These are phyloP conservation scores for Sphinx pinastri DNA, from an alignment of 2,888 invertebrate species.

Conservation along the genomic window DNA sequence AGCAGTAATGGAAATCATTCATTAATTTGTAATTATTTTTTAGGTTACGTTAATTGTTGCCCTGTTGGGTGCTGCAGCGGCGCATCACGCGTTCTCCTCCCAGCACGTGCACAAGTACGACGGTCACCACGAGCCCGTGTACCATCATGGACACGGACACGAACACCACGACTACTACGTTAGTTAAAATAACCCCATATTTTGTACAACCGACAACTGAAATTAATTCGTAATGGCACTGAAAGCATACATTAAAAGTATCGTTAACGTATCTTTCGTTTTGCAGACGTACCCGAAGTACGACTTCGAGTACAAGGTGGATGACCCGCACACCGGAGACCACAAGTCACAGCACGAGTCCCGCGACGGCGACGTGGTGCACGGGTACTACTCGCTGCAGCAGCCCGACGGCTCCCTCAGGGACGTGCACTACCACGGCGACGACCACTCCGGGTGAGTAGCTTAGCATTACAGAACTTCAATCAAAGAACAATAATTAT, in stretches of 20 bases:
- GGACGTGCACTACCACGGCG: conserved; percentile 77
- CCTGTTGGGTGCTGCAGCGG: conserved; percentile 35
- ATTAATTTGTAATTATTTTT: not conserved
- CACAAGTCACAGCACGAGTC: conserved; percentile 75
- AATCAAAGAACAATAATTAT: not conserved
- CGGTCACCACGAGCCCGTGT: conserved; percentile 45
- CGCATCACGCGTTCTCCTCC: conserved; percentile 49
- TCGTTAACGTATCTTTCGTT: not conserved
- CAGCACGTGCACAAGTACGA: conserved; percentile 50
- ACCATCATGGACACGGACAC: conserved; percentile 35
- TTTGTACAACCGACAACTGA: too few species aligned
- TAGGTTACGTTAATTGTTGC: conserved; percentile 35
- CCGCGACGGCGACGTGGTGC: conserved; percentile 74
- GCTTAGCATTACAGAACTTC: not conserved
- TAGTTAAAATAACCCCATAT: conserved; percentile 1
- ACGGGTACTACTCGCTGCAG: conserved; percentile 63
- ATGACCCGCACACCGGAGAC: conserved; percentile 42
- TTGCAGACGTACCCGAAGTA: conserved; percentile 57
- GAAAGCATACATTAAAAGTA: too few species aligned
- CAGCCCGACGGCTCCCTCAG: conserved; percentile 78
- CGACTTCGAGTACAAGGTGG: conserved; percentile 42
- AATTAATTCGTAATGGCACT: too few species aligned
- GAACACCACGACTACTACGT: conserved; percentile 43
- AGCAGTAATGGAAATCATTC: not conserved
- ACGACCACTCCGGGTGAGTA: conserved; percentile 67